Conservation (phyloP, 2,888 invertebrate genomes). For the Geophilus truncorum region DNA sequence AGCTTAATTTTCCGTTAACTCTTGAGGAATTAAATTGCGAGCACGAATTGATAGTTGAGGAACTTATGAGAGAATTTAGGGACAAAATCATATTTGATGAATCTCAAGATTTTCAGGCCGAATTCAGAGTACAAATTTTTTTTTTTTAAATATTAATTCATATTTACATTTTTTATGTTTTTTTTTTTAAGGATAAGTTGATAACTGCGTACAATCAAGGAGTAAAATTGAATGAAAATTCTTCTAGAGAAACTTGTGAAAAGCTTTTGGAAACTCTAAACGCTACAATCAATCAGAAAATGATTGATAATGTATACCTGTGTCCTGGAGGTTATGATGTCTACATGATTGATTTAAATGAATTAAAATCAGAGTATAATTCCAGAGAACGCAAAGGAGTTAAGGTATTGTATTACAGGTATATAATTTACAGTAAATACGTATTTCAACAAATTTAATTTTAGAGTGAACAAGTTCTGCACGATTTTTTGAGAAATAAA, state of each 20-base stretch:
- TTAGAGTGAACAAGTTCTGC: background rate
- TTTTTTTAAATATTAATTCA: too few relatives aligned
- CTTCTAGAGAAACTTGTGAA: background rate
- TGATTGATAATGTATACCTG: background rate
- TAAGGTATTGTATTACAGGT: too few relatives aligned
- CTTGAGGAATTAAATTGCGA: background rate
- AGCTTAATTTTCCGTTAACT: background rate
- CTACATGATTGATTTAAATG: background rate
- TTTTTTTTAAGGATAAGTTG: background rate
- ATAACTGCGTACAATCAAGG: background rate
- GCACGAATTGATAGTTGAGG: background rate
- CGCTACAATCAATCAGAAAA: background rate
- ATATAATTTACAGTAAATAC: too few relatives aligned
- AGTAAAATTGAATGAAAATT: background rate
- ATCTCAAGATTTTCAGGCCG: background rate
- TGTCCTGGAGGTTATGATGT: background rate
- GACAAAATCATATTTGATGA: background rate
- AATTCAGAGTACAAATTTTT: background rate
- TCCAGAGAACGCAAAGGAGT: background rate
- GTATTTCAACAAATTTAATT: background rate
- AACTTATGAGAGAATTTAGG: background rate
- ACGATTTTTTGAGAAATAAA: background rate
- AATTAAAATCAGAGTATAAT: background rate
- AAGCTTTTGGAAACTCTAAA: background rate
- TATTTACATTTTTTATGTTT: too few relatives aligned